Percentiles rank a stretch among this genome's conserved stretches.
phyloP scores from a whole-genome alignment of 1,140 invertebrate species.

The Pentalonia nigronervosa region DNA sequence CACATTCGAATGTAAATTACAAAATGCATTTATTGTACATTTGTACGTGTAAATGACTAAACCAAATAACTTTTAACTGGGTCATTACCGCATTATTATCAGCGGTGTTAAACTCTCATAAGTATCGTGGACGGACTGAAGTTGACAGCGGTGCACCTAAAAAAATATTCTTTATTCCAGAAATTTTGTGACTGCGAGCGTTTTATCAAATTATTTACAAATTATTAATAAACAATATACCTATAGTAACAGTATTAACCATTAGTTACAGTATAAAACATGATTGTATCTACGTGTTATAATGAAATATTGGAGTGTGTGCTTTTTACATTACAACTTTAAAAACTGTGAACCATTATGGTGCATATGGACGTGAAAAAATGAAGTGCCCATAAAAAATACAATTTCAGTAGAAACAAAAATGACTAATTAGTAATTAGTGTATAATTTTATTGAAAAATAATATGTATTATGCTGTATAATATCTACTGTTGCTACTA shows the following conservation, averaged over 20 bases:
- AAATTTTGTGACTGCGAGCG: background rate
- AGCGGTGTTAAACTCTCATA: background rate
- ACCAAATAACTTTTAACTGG: conserved; percentile 21
- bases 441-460: background rate
- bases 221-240: background rate
- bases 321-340: background rate
- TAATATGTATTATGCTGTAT: background rate
- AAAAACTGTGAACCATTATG: background rate
- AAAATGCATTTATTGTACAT: conserved; percentile 12
- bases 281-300: background rate
- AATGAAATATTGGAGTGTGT: background rate
- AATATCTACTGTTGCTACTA: background rate
- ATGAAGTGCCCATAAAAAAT: background rate
- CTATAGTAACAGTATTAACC: background rate
- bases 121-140: background rate
- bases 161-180: background rate
- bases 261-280: no score
- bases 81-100: conserved; percentile 10
- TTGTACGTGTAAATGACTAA: background rate
- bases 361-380: background rate
- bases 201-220: background rate
- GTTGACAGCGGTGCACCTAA: background rate
- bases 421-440: background rate
- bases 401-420: background rate
- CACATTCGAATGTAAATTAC: conserved; percentile 16